phyloP scores from a whole-genome alignment of 2,797 vertebrate genomes.

The Crocodylus rhombifer region DNA sequence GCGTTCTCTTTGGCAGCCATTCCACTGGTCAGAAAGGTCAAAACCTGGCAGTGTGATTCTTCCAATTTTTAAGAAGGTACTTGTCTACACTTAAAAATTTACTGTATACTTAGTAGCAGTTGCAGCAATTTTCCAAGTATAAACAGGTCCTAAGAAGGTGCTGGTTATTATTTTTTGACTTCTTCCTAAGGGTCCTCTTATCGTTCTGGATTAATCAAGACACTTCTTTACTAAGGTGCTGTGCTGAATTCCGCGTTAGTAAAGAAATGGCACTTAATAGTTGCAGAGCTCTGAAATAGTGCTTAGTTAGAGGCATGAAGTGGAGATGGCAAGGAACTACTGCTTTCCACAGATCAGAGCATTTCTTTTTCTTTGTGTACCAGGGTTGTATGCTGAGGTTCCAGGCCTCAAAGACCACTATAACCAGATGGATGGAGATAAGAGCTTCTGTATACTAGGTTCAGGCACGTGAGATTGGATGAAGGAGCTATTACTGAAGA shows the following conservation, averaged over 20 bases:
- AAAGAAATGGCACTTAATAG: slow-evolving; percentile 4
- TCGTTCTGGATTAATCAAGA: neutral
- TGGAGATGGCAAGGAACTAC: neutral
- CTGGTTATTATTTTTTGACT: neutral
- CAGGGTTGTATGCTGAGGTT: too few species aligned
- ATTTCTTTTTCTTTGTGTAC: neutral
- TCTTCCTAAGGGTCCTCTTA: slow-evolving; percentile 36
- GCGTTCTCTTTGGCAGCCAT: neutral
- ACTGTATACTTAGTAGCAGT: slow-evolving; percentile 12
- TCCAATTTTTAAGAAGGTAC: neutral
- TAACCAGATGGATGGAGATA: neutral
- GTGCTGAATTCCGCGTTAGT: neutral
- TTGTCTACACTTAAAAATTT: neutral
- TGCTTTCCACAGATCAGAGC: slow-evolving; percentile 22
- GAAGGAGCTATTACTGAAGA: too few species aligned
- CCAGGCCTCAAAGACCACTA: neutral
- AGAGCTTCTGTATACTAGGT: neutral
- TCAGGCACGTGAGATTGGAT: too few species aligned
- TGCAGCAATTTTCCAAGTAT: neutral
- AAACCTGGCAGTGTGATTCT: neutral
- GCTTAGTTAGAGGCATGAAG: slow-evolving; percentile 8
- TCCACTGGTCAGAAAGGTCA: neutral
- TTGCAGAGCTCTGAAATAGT: neutral
- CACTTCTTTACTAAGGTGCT: slow-evolving; percentile 5
- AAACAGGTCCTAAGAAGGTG: slow-evolving; percentile 39